Conservation (phyloP, 2,888 invertebrate genomes). For the Chaetogeoica ovagalla region DNA sequence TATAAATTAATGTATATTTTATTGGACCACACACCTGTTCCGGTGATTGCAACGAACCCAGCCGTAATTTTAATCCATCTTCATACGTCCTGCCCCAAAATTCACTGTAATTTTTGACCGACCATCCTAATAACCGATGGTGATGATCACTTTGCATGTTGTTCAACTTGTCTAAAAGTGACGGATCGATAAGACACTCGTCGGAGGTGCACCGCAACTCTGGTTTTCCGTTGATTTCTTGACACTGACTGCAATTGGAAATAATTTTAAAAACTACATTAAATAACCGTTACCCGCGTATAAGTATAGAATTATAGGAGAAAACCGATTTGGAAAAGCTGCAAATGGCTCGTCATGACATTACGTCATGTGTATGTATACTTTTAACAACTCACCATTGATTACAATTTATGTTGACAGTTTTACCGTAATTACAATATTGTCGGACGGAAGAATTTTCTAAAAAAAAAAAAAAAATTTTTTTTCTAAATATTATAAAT, state of each 20-base stretch:
- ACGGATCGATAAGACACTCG: conserved; percentile 76
- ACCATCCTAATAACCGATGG: conserved; percentile 73
- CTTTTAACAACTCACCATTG: conserved; percentile 68
- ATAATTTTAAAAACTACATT: too few relatives aligned
- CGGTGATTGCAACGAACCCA: conserved; percentile 70
- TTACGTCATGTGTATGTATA: too few relatives aligned
- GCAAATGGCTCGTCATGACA: too few relatives aligned
- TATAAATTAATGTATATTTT: too few relatives aligned
- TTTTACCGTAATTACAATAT: conserved; percentile 60
- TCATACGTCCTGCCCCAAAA: conserved; percentile 82
- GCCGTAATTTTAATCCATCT: conserved; percentile 75
- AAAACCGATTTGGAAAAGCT: too few relatives aligned
- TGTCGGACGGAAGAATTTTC: too few relatives aligned
- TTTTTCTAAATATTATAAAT: too few relatives aligned
- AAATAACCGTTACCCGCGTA: too few relatives aligned
- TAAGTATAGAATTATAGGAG: too few relatives aligned
- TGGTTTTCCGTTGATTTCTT: too few relatives aligned
- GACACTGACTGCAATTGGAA: too few relatives aligned
- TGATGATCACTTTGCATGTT: conserved; percentile 58
- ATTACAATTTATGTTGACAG: conserved; percentile 71
- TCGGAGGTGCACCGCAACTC: conserved; percentile 52
- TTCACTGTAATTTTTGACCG: conserved; percentile 76
- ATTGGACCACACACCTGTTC: conserved; percentile 59
- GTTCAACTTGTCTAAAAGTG: conserved; percentile 72
- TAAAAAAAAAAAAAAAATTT: too few relatives aligned